A percentile compares a stretch with the other conserved stretches of the same genome.
phyloP scores from a whole-genome alignment of 2,888 invertebrate species.

The Ypsolopha scabrella region DNA sequence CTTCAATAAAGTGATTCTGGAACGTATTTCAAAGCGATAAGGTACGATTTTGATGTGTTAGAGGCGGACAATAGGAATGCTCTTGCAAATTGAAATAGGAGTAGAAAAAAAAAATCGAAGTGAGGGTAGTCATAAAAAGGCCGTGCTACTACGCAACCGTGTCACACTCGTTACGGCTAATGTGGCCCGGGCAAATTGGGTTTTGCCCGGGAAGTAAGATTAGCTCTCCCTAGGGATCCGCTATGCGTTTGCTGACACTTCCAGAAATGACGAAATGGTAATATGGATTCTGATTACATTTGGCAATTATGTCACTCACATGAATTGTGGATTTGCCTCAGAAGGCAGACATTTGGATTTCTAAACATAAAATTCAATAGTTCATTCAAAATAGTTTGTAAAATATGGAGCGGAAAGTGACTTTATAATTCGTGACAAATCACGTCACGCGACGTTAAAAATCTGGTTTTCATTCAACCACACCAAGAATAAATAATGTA shows the following conservation, averaged over 20 bases:
- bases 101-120: conserved; percentile 40
- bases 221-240: conserved; percentile 46
- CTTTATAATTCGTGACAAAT: too few relatives aligned
- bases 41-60: background rate
- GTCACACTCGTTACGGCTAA: conserved; percentile 62
- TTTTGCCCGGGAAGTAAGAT: conserved; percentile 56
- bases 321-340: background rate
- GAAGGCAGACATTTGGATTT: background rate
- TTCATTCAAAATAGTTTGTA: too few relatives aligned
- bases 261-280: conserved; percentile 17
- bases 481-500: too few relatives aligned
- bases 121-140: conserved; percentile 50
- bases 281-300: conserved; percentile 9
- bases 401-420: too few relatives aligned
- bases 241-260: conserved; percentile 11
- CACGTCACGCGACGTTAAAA: too few relatives aligned
- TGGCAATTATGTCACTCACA: background rate
- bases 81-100: conserved; percentile 61
- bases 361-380: too few relatives aligned
- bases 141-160: conserved; percentile 45
- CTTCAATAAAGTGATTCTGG: conserved; percentile 14
- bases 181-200: conserved; percentile 65
- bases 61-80: conserved; percentile 27
- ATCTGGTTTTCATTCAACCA: too few relatives aligned
- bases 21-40: conserved; percentile 12